A percentile compares a stretch with the other conserved stretches of the same genome.
phyloP scores from a whole-genome alignment of 2,888 invertebrate genomes.

The Ormyrus rosae region DNA sequence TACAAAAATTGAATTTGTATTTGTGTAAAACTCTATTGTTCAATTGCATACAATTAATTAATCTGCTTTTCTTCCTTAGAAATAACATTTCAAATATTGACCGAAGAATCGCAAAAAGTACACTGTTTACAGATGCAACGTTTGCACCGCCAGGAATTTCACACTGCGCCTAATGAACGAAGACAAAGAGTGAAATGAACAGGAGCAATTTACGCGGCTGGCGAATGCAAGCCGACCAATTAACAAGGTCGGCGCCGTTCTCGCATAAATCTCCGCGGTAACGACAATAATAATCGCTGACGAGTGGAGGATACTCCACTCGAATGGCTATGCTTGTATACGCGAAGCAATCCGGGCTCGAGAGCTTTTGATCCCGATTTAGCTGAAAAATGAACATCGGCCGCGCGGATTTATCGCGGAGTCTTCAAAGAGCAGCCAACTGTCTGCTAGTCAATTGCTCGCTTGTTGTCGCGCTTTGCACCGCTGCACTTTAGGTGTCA shows the following conservation, averaged over 20 bases:
- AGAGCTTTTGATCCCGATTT: slow-evolving; percentile 60
- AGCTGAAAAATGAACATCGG: slow-evolving; percentile 46
- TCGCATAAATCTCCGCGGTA: slow-evolving; percentile 57
- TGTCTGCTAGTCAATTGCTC: not conserved
- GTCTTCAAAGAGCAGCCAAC: slow-evolving; percentile 59
- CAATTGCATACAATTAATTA: too few species aligned
- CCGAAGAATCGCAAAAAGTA: too few species aligned
- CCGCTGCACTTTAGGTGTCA: not conserved
- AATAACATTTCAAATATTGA: too few species aligned
- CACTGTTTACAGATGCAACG: too few species aligned
- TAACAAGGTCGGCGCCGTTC: slow-evolving; percentile 10
- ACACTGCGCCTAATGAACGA: slow-evolving; percentile 2
- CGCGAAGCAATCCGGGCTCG: not conserved
- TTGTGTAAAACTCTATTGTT: too few species aligned
- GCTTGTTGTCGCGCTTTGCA: not conserved
- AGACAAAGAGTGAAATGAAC: slow-evolving; percentile 11
- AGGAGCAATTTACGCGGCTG: not conserved
- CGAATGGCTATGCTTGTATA: slow-evolving; percentile 35
- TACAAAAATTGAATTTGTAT: too few species aligned
- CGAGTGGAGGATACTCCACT: slow-evolving; percentile 25
- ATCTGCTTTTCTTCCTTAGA: too few species aligned
- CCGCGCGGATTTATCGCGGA: slow-evolving; percentile 61
- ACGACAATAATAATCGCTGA: slow-evolving; percentile 58
- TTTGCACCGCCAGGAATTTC: not conserved
- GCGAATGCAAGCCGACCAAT: slow-evolving; percentile 9